phyloP scores from a whole-genome alignment of 2,113 vertebrate species.

The Calyptomena viridis region DNA sequence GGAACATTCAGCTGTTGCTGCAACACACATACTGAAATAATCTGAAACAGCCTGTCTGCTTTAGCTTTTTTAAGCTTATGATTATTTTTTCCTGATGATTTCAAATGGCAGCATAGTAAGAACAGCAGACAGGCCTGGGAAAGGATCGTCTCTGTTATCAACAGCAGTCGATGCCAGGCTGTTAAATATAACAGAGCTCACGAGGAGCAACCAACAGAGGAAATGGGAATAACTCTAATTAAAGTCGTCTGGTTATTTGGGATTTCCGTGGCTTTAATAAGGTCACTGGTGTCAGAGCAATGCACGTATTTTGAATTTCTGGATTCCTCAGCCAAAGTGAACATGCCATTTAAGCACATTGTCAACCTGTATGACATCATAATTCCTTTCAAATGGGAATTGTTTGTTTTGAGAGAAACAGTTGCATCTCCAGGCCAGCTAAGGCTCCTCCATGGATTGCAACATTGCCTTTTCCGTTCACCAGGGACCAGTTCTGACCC shows the following conservation, averaged over 20 bases:
- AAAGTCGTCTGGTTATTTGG: background rate
- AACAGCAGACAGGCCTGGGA: slow-evolving; percentile 10
- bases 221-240: background rate
- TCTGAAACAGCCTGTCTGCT: slow-evolving; percentile 52
- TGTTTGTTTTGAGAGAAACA: background rate
- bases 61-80: slow-evolving; percentile 51
- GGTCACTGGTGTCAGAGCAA: background rate
- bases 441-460: background rate
- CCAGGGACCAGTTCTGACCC: background rate
- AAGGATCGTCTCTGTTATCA: background rate
- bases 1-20: slow-evolving; percentile 8
- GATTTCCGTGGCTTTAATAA: background rate
- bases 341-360: accelerated
- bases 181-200: background rate
- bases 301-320: background rate
- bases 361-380: background rate
- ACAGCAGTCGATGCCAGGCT: background rate
- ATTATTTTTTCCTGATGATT: slow-evolving; percentile 31
- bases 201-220: background rate
- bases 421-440: background rate
- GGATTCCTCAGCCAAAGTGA: background rate
- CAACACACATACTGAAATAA: slow-evolving; percentile 34
- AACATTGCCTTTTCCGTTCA: background rate
- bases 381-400: background rate
- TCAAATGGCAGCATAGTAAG: background rate